Evolutionary conservation across 2,113 vertebrate genomes (phyloP).

Genomic region (Conger conger): DNA sequence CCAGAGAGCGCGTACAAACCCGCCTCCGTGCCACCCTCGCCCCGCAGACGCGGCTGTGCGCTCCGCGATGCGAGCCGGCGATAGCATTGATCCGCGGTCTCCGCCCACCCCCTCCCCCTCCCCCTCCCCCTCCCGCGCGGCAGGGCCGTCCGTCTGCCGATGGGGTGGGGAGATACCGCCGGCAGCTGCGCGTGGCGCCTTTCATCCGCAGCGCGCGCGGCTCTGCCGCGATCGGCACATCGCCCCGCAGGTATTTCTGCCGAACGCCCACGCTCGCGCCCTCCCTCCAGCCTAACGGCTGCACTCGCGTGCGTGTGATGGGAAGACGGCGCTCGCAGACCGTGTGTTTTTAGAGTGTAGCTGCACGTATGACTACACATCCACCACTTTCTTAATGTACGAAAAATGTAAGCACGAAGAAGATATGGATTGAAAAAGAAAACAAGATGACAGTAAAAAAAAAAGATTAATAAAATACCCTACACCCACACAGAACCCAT

Average conservation of each 20-base stretch:
- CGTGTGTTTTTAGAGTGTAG: too few species aligned
- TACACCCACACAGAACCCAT: too few species aligned
- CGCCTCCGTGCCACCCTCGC: slow-evolving; percentile 9
- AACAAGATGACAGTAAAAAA: too few species aligned
- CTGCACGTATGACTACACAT: too few species aligned
- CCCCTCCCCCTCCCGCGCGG: slow-evolving; percentile 41
- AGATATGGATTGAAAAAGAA: too few species aligned
- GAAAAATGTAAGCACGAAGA: too few species aligned
- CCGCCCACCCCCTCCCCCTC: slow-evolving; percentile 35
- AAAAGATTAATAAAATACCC: too few species aligned
- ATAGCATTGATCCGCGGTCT: slow-evolving; percentile 63
- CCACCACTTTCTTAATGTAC: too few species aligned
- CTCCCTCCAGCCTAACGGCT: too few species aligned
- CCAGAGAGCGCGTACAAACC: slow-evolving; percentile 48
- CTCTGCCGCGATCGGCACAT: slow-evolving; percentile 30
- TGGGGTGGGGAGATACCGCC: slow-evolving; percentile 68
- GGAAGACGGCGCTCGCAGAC: too few species aligned
- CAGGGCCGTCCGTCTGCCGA: slow-evolving; percentile 67
- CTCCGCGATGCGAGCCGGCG: slow-evolving; percentile 55
- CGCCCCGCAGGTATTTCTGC: slow-evolving; percentile 35
- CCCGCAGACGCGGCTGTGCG: slow-evolving; percentile 24
- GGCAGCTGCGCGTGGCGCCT: slow-evolving; percentile 51
- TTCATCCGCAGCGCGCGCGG: slow-evolving; percentile 37
- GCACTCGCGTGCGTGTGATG: too few species aligned
- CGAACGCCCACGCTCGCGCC: too few species aligned